These are phyloP conservation scores for Zoroaster sp. DNA, from an alignment of 53 echinoderm and acorn worm species.

Conservation along the genomic window DNA sequence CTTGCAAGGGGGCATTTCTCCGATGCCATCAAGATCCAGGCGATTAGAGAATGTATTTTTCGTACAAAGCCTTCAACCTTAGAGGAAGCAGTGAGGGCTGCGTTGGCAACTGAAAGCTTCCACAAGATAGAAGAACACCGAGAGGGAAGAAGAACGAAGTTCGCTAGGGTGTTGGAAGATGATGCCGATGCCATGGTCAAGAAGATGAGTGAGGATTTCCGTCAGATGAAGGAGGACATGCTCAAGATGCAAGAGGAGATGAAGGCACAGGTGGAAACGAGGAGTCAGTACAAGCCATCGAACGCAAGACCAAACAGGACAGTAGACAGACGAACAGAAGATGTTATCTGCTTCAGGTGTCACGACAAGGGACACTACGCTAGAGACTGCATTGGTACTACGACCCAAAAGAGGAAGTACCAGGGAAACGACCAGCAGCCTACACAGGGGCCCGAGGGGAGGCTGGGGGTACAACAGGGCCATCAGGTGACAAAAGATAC, in stretches of 20 bases:
- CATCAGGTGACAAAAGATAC: too few relatives aligned
- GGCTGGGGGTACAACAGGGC: too few relatives aligned
- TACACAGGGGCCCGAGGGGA: too few relatives aligned
- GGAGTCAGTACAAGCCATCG: not conserved
- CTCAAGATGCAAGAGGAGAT: not conserved
- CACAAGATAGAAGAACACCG: not conserved
- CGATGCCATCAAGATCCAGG: conserved; percentile 34
- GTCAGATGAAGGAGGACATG: not conserved
- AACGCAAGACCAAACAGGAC: not conserved
- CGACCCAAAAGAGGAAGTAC: too few relatives aligned
- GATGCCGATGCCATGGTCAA: not conserved
- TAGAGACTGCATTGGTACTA: not conserved
- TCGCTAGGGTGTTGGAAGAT: not conserved
- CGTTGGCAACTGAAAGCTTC: conserved; percentile 7
- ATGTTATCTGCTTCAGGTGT: not conserved
- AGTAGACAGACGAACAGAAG: conserved; percentile 3
- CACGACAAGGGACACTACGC: not conserved
- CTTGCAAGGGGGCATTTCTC: conserved; percentile 57
- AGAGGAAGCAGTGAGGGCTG: conserved; percentile 42
- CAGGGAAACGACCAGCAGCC: too few relatives aligned
- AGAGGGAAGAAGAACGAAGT: not conserved
- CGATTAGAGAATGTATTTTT: conserved; percentile 26
- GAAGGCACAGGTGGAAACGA: conserved; percentile 23
- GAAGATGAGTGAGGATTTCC: not conserved
- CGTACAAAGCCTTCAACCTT: conserved; percentile 3